Percentiles rank a stretch among this genome's conserved stretches.
Conservation (phyloP, 1,140 invertebrate genomes). For the Cardiocondyla obscurior region DNA sequence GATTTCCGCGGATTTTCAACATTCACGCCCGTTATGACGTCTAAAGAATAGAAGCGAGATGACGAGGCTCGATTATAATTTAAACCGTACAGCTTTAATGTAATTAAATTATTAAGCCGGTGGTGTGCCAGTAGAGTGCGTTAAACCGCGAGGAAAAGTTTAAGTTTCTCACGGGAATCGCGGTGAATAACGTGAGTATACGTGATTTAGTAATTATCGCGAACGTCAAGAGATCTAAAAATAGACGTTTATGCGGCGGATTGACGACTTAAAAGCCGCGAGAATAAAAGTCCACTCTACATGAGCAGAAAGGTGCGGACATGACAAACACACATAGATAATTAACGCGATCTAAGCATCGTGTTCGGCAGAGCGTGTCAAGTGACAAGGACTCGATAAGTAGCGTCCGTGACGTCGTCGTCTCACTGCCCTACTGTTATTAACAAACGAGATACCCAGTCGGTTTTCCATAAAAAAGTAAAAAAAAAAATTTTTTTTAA, state of each 20-base stretch:
- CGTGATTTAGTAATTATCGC: slow-evolving; percentile 17
- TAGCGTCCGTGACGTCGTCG: slow-evolving; percentile 59
- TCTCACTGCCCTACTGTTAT: slow-evolving; percentile 64
- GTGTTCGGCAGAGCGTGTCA: slow-evolving; percentile 64
- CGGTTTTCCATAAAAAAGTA: not conserved
- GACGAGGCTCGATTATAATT: slow-evolving; percentile 25
- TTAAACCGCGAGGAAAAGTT: slow-evolving; percentile 24
- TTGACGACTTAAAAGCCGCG: slow-evolving; percentile 4
- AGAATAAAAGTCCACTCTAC: slow-evolving; percentile 29
- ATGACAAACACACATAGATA: slow-evolving; percentile 71
- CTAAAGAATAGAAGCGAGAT: slow-evolving; percentile 15
- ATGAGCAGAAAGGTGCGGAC: slow-evolving; percentile 40
- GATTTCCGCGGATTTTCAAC: slow-evolving; percentile 29
- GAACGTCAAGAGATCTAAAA: slow-evolving; percentile 3
- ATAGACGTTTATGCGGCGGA: slow-evolving; percentile 5
- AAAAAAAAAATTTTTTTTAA: too few relatives aligned
- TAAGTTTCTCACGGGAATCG: not conserved
- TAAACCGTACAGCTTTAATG: not conserved
- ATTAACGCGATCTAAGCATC: slow-evolving; percentile 76
- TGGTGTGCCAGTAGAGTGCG: not conserved
- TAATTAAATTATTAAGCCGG: not conserved
- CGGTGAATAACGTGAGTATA: slow-evolving; percentile 3
- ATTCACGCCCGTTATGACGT: slow-evolving; percentile 7
- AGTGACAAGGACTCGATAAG: slow-evolving; percentile 66
- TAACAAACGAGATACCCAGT: slow-evolving; percentile 4